Base-by-base conservation (phyloP, 1,140 invertebrate genomes). In the Drosophila nannoptera region DNA sequence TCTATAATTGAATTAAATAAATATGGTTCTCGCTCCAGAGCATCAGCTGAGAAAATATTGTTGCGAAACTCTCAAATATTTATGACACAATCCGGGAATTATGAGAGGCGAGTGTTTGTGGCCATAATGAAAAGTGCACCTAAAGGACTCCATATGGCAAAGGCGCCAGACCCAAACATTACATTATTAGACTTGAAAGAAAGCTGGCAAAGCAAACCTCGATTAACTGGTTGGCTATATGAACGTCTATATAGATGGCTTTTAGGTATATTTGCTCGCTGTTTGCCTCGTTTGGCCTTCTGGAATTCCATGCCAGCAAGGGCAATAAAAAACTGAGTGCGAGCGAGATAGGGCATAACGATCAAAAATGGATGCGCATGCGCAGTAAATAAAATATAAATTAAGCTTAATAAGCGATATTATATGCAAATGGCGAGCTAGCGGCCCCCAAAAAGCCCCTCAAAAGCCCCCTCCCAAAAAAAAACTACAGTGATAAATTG, bases 1-100 rank as follows among this genome's bases (percentile, higher is more conserved):
- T 86, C 81, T 75, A 86, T 86, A 86, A 86, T 86, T 86, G 81
- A 86, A 86, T 86, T 86, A 86, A 86, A 86, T 86, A 86, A 86
- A 86, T 86, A 86, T 65, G 69, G 16, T 43, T 42, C 45, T 42
- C 54, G 61, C 52, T 22, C 22, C 22, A 22, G 73, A 62, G 71
- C 74, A 72, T 75, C 81, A 86, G 81, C 81, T 86, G 81, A 69
- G 67, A 75, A 87, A 77, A 86, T 86, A 86, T 86, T 86, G 74
- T 22, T 22, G 22, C 1, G 48, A 53, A 32, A n/a, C 36, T 45
- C 49, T 36, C 29, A 42, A 22, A 56, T 77, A 80, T 86, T 84
- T 86, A 84, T 73, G 73, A 73, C 40, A 42, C 40, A 22, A 22
- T 22, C 22, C 22, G 22, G 22, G 22, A 22, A 22, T 22, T 22